These are phyloP conservation scores for Egretta garzetta DNA, from an alignment of 2,113 vertebrate species.

Conservation along the genomic window DNA sequence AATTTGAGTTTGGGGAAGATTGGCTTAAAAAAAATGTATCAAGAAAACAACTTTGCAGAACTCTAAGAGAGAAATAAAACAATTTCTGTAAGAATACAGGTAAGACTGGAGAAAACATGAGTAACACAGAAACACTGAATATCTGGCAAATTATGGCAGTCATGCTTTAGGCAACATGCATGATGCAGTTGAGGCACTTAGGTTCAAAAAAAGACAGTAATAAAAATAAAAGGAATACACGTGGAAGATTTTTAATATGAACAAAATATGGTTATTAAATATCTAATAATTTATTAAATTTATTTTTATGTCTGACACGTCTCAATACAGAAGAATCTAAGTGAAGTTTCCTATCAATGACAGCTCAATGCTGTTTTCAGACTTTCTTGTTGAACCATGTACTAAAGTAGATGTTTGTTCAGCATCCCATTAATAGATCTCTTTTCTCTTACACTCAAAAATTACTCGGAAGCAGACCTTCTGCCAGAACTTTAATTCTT, in stretches of 20 bases:
- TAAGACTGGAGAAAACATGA: background rate
- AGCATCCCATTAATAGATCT: background rate
- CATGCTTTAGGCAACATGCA: background rate
- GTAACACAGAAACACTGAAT: background rate
- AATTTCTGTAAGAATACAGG: background rate
- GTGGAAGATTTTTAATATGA: background rate
- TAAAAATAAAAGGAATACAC: background rate
- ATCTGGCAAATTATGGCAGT: background rate
- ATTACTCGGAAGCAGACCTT: background rate
- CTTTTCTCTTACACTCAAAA: background rate
- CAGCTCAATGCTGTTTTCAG: background rate
- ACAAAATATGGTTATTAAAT: background rate
- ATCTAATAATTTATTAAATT: background rate
- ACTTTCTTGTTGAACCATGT: background rate
- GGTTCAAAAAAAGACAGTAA: background rate
- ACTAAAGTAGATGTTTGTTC: background rate
- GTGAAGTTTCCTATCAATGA: background rate
- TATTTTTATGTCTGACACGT: background rate
- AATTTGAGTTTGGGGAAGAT: background rate
- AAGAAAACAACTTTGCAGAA: background rate
- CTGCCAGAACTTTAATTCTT: background rate
- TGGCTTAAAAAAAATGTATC: background rate
- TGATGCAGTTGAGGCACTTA: background rate
- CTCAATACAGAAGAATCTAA: background rate
- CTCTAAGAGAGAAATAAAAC: background rate